Percentiles rank a stretch among this genome's conserved stretches.
phyloP scores from a whole-genome alignment of 35 echinoderm and acorn worm genomes.

The Apostichopus japonicus region DNA sequence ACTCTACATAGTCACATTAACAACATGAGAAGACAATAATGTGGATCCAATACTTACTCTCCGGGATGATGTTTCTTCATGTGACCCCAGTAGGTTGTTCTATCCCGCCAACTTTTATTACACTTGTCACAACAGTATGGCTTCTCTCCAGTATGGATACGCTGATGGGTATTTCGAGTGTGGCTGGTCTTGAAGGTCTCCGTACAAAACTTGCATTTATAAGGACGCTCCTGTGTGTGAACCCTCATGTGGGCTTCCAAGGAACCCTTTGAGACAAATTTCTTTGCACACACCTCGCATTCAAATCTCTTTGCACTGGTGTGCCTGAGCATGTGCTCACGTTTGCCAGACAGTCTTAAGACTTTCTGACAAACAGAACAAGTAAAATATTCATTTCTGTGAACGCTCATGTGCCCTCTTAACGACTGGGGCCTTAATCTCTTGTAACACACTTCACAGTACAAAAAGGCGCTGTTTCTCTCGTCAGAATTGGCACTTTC shows the following conservation, averaged over 20 bases:
- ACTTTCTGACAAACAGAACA: conserved; percentile 23
- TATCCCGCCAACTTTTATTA: conserved; percentile 51
- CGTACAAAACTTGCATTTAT: conserved; percentile 44
- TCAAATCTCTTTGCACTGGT: conserved; percentile 24
- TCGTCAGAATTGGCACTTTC: not conserved
- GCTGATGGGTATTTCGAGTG: conserved; percentile 26
- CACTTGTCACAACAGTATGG: conserved; percentile 33
- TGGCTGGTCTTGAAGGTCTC: conserved; percentile 20
- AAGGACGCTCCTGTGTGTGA: conserved; percentile 40
- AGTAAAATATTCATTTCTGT: conserved; percentile 39
- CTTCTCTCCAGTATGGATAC: conserved; percentile 43
- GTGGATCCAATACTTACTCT: conserved; percentile 33
- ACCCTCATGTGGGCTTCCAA: conserved; percentile 21
- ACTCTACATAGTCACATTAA: too few species aligned
- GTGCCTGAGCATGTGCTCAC: conserved; percentile 40
- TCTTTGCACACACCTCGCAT: not conserved
- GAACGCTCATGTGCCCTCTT: conserved; percentile 31
- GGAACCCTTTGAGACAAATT: conserved; percentile 27
- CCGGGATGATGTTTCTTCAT: conserved; percentile 62
- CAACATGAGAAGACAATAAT: too few species aligned
- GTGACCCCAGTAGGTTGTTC: conserved; percentile 51
- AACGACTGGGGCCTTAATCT: conserved; percentile 1
- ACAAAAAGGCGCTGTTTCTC: not conserved
- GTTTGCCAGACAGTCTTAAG: conserved; percentile 21
- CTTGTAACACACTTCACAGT: conserved; percentile 37